These are phyloP conservation scores for Chunga burmeisteri DNA, from an alignment of 2,113 vertebrate genomes.

Conservation along the genomic window DNA sequence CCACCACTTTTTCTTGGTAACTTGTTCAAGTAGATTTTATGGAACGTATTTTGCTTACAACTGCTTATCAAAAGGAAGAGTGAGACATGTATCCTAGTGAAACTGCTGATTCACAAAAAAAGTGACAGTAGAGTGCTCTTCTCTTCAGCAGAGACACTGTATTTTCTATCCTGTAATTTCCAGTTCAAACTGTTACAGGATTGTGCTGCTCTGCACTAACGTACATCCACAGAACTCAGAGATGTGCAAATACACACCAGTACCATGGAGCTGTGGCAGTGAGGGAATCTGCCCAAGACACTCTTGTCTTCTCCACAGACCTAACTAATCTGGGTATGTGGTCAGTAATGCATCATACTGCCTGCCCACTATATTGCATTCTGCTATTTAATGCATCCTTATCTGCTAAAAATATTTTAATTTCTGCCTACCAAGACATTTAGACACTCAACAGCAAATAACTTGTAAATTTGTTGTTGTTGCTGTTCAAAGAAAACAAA, in stretches of 20 bases:
- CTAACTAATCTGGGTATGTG: neutral
- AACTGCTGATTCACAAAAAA: neutral
- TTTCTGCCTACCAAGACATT: neutral
- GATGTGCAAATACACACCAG: neutral
- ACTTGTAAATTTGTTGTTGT: neutral
- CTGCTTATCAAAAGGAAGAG: neutral
- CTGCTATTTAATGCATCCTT: neutral
- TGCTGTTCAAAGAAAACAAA: neutral
- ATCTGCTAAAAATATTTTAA: neutral
- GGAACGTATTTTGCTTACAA: neutral
- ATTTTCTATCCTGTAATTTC: neutral
- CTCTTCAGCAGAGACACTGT: neutral
- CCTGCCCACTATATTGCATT: neutral
- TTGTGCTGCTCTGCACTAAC: neutral
- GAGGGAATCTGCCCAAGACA: neutral
- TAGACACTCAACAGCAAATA: neutral
- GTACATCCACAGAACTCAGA: neutral
- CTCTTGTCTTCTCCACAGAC: neutral
- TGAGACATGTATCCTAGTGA: neutral
- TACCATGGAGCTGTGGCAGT: neutral
- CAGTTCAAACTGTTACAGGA: neutral
- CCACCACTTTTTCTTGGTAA: neutral
- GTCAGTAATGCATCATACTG: neutral
- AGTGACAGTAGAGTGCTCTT: neutral
- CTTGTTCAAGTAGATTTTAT: neutral